Evolutionary conservation across 2,797 vertebrate species (phyloP), one percentile per base, ranked within the genome.

Genomic region (Choloepus didactylus): DNA sequence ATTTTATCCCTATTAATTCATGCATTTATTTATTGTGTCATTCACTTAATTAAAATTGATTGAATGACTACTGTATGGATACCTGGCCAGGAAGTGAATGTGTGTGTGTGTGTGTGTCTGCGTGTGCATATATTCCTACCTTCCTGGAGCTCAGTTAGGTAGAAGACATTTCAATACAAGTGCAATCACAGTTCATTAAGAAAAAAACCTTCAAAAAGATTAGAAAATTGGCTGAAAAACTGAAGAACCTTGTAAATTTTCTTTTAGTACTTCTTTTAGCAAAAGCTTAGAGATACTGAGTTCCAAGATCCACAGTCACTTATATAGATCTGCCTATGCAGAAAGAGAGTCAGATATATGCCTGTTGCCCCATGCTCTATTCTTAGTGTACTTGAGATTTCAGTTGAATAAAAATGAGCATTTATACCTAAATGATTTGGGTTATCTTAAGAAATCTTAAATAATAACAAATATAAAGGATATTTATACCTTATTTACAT

Each of bases 401-500:
- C 23, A 51, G 31, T 4, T 66, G 51, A 93, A 90, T 6, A 73
- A 23, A 9, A 41, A 3, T n/a, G 14, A 70, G 0, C 2, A 1
- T 82, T 54, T 23, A 4, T 23, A 31, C 19, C 18, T 79, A 64
- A 38, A 3, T n/a, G 15, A 35, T 41, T 62, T 56, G 7, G 8
- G 3, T 44, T 59, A 49, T 88, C 38, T 91, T 86, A 10, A 14
- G 41, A 81, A 62, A 86, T 86, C 31, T 54, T 87, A 21, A 83
- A 62, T 60, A 88, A 12, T 66, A 77, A 19, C 14, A 49, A 85
- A 0, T 79, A 41, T 90, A 70, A 87, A 89, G 77, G 16, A 69
- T 38, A 60, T 92, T 92, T 82, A 62, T 87, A 35, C 84, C 70
- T 77, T 91, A 41, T 62, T 91, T 46, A 64, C 79, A 18, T 56